phyloP scores from a whole-genome alignment of 1,140 invertebrate species.

The Aphaenogaster floridana region DNA sequence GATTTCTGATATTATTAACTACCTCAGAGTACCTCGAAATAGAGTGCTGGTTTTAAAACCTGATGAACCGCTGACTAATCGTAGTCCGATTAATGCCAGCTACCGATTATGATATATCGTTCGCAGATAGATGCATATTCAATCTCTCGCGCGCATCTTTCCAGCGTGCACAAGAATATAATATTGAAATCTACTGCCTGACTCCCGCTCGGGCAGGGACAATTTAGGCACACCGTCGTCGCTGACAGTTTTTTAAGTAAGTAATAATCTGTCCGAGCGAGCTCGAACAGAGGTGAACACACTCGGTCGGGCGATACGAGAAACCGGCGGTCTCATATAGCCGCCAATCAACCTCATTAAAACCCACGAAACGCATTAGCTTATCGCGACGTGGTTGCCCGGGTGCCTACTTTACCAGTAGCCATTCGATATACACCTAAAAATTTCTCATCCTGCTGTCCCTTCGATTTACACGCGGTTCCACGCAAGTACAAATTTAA shows the following conservation, averaged over 20 bases:
- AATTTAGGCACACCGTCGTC: slow-evolving; percentile 67
- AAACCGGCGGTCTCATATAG: slow-evolving; percentile 66
- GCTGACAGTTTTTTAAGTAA: slow-evolving; percentile 79
- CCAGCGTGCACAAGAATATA: background rate
- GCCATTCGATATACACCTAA: slow-evolving; percentile 71
- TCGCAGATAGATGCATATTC: slow-evolving; percentile 21
- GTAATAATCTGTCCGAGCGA: slow-evolving; percentile 77
- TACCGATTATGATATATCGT: slow-evolving; percentile 30
- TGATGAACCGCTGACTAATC: slow-evolving; percentile 38
- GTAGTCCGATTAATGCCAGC: background rate
- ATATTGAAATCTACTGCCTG: background rate
- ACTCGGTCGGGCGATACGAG: slow-evolving; percentile 70
- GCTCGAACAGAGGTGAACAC: slow-evolving; percentile 76
- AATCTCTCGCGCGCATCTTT: background rate
- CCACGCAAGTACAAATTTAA: slow-evolving; percentile 23
- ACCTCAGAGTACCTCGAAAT: slow-evolving; percentile 39
- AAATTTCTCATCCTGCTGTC: slow-evolving; percentile 46
- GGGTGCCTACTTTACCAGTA: slow-evolving; percentile 74
- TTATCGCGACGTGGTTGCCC: slow-evolving; percentile 77
- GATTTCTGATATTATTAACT: slow-evolving; percentile 38
- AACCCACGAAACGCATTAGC: slow-evolving; percentile 83
- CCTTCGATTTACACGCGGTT: slow-evolving; percentile 23
- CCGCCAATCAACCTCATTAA: slow-evolving; percentile 82
- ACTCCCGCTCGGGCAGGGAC: slow-evolving; percentile 53
- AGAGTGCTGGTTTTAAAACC: slow-evolving; percentile 10